Percentiles rank a stretch among this genome's conserved stretches.
Evolutionary conservation across 1,140 invertebrate genomes (phyloP).

Genomic region (Diabrotica undecimpunctata): DNA sequence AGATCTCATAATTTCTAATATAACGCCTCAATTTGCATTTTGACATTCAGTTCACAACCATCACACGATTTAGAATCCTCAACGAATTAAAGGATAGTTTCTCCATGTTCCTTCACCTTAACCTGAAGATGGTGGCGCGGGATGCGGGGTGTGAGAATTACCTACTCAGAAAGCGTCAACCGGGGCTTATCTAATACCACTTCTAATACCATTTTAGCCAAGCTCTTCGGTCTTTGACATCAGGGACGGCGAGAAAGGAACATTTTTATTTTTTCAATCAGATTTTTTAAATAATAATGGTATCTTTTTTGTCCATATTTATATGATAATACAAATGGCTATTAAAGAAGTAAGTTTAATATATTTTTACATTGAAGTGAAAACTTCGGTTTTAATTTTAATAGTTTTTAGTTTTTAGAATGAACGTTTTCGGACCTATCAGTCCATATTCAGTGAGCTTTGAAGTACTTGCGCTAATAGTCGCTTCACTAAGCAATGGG

Average conservation of each 20-base stretch:
- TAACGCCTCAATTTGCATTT: background rate
- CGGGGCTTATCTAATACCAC: slow-evolving; percentile 37
- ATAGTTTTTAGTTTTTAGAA: too few relatives aligned
- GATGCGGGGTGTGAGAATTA: slow-evolving; percentile 11
- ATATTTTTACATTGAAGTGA: too few relatives aligned
- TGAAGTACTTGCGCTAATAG: too few relatives aligned
- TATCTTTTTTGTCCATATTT: too few relatives aligned
- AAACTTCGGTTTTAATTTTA: too few relatives aligned
- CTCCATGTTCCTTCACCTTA: slow-evolving; percentile 16
- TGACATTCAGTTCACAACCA: background rate
- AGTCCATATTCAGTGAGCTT: too few relatives aligned
- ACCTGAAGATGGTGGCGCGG: background rate
- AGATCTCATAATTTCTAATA: background rate
- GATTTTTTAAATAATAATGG: too few relatives aligned
- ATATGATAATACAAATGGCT: too few relatives aligned
- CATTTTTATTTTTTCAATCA: too few relatives aligned
- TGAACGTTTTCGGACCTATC: too few relatives aligned
- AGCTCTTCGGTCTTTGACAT: background rate
- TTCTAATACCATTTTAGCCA: slow-evolving; percentile 17
- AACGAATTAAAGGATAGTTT: slow-evolving; percentile 18
- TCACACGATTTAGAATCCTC: slow-evolving; percentile 8
- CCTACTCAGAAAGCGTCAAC: slow-evolving; percentile 34
- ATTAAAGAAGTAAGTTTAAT: too few relatives aligned
- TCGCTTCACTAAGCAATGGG: too few relatives aligned
- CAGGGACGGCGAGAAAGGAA: slow-evolving; percentile 15